Evolutionary conservation across 2,797 vertebrate genomes (phyloP), one percentile per base, ranked within the genome.

Genomic region (Petrocephalus sullivani): DNA sequence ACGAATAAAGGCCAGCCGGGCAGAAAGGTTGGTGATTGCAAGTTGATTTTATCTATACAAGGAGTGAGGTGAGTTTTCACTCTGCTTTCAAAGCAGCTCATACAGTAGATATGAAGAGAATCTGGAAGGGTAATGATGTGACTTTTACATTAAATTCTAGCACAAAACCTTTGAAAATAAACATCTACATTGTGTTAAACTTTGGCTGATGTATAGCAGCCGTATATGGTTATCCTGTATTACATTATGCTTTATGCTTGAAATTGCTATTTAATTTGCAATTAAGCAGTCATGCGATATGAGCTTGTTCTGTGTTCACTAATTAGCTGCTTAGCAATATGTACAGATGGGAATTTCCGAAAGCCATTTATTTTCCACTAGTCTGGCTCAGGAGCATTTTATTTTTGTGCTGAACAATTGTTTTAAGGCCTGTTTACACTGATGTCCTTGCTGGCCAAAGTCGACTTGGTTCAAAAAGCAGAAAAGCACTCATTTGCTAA

Each of bases 31-130:
- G 95, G 90, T 92, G 85, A 81, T 94, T 93, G 91, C 89, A 87
- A 92, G 92, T 91, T 94, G 95, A 96, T 96, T 94, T 81, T 95
- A 96, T 96, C 95, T 93, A 0, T 91, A n/a, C 19, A 93, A 96
- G 95, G 92, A 93, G 95, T 95, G 94, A 93, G 93, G 92, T 94
- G 94, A 93, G 93, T 91, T 93, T 94, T 93, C 75, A 94, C 96
- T 95, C 91, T 92, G 94, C 92, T 90, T 91, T 93, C 23, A 2
- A 87, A 46, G 14, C 91, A 94, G 94, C 95, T 94, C 95, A 95
- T 96, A 96, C 95, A 87, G 94, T 91, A 91, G 61, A 67, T 12
- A 23, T 67, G 61, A 67, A 23, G n/a, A 67, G n/a, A 10, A 3
- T 21, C 37, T 82, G 78, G n/a, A 82, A 12, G 78, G 16, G 14